Evolutionary conservation across 2,888 invertebrate species (phyloP), one percentile per base, ranked within the genome.

Genomic region (Harmothoe impar): DNA sequence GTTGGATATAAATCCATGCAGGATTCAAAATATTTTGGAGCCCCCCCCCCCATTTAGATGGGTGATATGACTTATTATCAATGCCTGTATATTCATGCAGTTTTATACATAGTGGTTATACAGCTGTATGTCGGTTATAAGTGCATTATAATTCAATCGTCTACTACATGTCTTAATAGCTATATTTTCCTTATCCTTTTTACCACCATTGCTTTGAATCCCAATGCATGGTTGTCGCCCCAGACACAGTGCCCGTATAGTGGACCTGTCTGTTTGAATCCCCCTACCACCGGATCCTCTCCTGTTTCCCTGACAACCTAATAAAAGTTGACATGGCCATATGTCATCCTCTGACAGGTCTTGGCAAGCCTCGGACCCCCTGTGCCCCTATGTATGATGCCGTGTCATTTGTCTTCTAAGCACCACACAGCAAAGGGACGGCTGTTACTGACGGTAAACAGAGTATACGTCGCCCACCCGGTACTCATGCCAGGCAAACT

Each of bases 241-340:
- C 62, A 62, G 10, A 43, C 62, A 62, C 62, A n/a, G 20, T 3
- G 62, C 62, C 62, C 62, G 62, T n/a, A 62, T 62, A 15, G 7
- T 62, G 62, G 7, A 20, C 7, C 62, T 62, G 62, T 62, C 62
- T 20, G 62, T 62, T 62, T 62, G 62, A 62, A 62, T 29, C 72
- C 25, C 1, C 29, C 72, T 29, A 29, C 72, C 72, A 29, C 72
- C 15, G 15, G 25, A 29, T 72, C 29, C n/a, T 25, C 72, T 29
- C 72, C 15, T 72, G 72, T 72, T 72, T 7, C 72, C 72, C 25
- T 72, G 72, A 72, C 72, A 72, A 72, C 72, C 72, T 72, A 72
- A 72, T 72, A 72, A 72, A 72, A 72, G 72, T 72, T 72, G 72
- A 72, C 72, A 25, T 17, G 29, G 29, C 29, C 72, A 29, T 72